phyloP scores from a whole-genome alignment of 2,797 vertebrate species.

The Darevskia nairensis region DNA sequence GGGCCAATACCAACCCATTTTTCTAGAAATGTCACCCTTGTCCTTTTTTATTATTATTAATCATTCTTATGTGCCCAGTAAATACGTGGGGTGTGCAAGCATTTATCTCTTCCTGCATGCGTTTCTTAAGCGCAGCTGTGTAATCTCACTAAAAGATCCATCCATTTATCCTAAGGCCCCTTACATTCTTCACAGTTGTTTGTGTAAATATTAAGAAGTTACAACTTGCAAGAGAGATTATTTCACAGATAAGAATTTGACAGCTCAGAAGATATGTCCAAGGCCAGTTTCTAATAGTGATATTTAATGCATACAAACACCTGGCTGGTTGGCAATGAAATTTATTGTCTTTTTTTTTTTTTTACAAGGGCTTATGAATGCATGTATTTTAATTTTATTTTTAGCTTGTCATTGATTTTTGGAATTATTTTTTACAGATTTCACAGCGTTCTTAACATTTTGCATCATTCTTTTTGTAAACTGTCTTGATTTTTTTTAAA shows the following conservation, averaged over 20 bases:
- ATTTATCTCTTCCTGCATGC: neutral
- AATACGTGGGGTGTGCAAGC: neutral
- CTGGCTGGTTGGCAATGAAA: no score
- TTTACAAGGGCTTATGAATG: no score
- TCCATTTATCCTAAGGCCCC: neutral
- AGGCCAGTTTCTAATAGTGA: neutral
- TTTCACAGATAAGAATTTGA: neutral
- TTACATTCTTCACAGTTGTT: neutral
- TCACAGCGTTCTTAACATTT: no score
- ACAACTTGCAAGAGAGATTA: neutral
- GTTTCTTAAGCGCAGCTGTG: neutral
- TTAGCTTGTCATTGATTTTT: no score
- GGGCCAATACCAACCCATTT: constrained; percentile 5
- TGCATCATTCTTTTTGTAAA: no score
- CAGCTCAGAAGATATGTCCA: neutral
- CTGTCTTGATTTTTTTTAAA: no score
- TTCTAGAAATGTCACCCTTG: constrained; percentile 4
- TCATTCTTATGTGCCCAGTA: neutral
- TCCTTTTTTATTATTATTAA: neutral
- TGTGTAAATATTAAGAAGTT: neutral
- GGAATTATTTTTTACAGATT: no score
- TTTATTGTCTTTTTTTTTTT: no score
- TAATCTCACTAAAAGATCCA: neutral
- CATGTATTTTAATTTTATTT: no score
- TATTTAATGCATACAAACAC: neutral